Conservation (phyloP, 2,888 invertebrate species). For the Alcis repandata region DNA sequence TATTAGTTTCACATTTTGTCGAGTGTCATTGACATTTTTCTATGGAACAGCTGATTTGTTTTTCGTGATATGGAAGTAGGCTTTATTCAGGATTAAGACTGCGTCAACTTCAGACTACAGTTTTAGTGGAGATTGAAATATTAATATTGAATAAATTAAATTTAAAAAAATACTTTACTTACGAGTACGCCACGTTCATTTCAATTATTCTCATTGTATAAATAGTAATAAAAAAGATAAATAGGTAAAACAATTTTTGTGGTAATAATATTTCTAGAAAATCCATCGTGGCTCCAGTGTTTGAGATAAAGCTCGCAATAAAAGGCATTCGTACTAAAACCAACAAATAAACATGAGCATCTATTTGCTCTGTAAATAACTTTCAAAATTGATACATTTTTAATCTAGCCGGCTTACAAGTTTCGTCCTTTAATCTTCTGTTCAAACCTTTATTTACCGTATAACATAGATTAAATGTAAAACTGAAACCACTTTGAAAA, state of each 20-base stretch:
- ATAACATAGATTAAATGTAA: background rate
- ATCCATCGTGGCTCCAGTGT: background rate
- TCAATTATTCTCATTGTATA: no score
- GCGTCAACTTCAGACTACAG: no score
- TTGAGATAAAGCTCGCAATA: slow-evolving; percentile 5
- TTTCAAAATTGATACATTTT: slow-evolving; percentile 25
- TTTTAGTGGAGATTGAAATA: no score
- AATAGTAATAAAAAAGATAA: no score
- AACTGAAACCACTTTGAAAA: background rate
- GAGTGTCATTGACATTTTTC: no score
- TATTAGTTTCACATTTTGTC: no score
- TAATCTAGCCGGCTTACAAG: slow-evolving; percentile 22
- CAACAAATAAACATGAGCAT: slow-evolving; percentile 25
- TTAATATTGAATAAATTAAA: no score
- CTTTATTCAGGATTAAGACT: no score
- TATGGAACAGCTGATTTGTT: no score
- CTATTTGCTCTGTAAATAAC: slow-evolving; percentile 17
- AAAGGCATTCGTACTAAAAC: slow-evolving; percentile 1
- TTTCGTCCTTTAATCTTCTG: slow-evolving; percentile 20
- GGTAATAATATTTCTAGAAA: background rate
- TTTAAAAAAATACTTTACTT: no score
- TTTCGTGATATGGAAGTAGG: no score
- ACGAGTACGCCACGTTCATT: no score
- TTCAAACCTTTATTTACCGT: background rate
- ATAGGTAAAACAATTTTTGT: background rate